Base-by-base conservation (phyloP, 1,140 invertebrate species). In the Meloidogyne floridensis region DNA sequence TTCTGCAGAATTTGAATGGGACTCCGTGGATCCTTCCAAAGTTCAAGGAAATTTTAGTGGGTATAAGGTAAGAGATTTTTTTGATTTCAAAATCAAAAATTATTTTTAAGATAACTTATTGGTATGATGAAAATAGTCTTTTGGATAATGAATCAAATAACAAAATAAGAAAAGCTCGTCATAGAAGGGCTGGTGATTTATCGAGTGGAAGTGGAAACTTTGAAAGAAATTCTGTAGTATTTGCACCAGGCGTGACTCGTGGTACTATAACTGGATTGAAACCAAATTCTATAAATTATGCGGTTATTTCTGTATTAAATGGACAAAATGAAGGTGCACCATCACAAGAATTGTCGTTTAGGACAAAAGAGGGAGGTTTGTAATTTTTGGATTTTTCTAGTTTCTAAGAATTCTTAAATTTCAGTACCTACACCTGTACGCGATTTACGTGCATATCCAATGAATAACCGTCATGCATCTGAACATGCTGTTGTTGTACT, bases 241-340 rank as follows among this genome's bases (percentile, higher is more conserved):
- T 85, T 18, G 54, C 84, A 5, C 74, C 76, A 1, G 93, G 94
- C 86, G 93, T 92, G 0, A 94, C 93, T 0, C 91, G 92, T 71
- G 93, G 94, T 51, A 87, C 94, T n/a, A 93, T 97, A 0, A 93
- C 93, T 72, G 95, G 95, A 85, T 95, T 98, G 86, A 93, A 95
- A 79, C 95, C 97, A 0, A 94, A 94, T 90, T 94, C 94, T 42
- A 94, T 94, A 90, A 97, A 98, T 90, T 94, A 93, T 89, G 95
- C 95, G 0, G 93, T 94, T 82, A 94, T 98, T 18, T 74, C 70
- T 70, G 70, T 94, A 1, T 95, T 95, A 87, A 99, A 98, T 90
- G 95, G 94, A 47, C 91, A 91, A 75, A 95, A 94, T 90, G 95
- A 95, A 90, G 96, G 97, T 59, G 95, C 96, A 15, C 92, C 94